Conservation (phyloP, 2,113 vertebrate genomes). For the Andinoacara biseriatus region DNA sequence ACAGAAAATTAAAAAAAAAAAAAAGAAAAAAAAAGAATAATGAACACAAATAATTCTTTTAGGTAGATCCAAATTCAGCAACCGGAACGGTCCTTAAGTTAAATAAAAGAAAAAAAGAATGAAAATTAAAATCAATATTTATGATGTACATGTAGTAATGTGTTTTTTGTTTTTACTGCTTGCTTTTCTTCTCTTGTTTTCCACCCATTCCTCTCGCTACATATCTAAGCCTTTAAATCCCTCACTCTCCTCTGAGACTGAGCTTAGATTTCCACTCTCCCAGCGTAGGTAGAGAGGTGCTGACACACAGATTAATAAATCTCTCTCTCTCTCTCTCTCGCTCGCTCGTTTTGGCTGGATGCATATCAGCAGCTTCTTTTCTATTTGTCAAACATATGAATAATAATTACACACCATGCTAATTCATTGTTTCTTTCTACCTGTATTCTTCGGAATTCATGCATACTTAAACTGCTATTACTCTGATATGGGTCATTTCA, state of each 20-base stretch:
- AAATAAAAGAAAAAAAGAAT: not conserved
- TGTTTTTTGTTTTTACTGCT: not conserved
- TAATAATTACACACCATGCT: constrained; percentile 72
- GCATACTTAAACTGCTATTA: constrained; percentile 73
- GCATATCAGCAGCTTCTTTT: constrained; percentile 53
- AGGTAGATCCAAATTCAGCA: not conserved
- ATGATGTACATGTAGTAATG: constrained; percentile 2
- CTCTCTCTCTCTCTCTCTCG: not conserved
- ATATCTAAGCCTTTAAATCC: constrained; percentile 3
- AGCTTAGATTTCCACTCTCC: constrained; percentile 31
- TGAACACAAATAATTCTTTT: not conserved
- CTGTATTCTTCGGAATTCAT: constrained; percentile 66
- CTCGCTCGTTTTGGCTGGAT: constrained; percentile 34
- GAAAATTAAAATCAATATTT: not conserved
- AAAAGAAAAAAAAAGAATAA: not conserved
- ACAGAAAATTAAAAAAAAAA: too few species aligned
- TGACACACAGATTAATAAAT: constrained; percentile 66
- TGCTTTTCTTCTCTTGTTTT: not conserved
- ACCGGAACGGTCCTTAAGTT: not conserved
- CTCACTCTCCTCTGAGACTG: constrained; percentile 33
- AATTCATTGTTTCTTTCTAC: constrained; percentile 67
- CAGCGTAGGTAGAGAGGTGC: constrained; percentile 43
- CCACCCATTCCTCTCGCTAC: too few species aligned
- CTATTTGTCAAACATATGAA: constrained; percentile 71
- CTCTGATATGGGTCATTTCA: constrained; percentile 73